These are phyloP conservation scores for Aspidiotus rigidus DNA, from an alignment of 2,888 invertebrate genomes.

Conservation along the genomic window DNA sequence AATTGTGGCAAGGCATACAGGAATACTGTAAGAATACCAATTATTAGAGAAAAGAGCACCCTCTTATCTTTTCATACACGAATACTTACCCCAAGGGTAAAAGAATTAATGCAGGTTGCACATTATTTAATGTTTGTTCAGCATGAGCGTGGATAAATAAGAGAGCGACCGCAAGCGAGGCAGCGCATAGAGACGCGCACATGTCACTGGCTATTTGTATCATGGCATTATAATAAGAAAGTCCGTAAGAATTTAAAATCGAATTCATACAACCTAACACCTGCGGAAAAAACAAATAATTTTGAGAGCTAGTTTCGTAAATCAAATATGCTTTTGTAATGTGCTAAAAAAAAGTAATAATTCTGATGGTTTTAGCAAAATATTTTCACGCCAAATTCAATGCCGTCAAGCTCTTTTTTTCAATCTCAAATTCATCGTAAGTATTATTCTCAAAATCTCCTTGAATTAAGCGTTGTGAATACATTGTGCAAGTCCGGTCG, in stretches of 20 bases:
- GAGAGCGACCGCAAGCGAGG: conserved; percentile 42
- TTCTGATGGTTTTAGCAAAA: too few relatives aligned
- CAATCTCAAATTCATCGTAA: too few relatives aligned
- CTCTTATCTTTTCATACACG: too few relatives aligned
- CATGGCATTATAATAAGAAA: conserved; percentile 1
- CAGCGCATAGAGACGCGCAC: conserved; percentile 35
- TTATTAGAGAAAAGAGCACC: neutral
- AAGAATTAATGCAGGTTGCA: conserved; percentile 59
- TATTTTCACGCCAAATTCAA: too few relatives aligned
- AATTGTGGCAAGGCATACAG: conserved; percentile 21
- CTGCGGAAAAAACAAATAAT: conserved; percentile 43
- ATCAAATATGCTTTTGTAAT: too few relatives aligned
- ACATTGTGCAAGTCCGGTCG: too few relatives aligned
- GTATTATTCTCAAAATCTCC: too few relatives aligned
- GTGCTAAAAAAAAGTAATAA: too few relatives aligned
- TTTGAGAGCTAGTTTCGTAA: neutral
- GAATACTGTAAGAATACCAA: conserved; percentile 13
- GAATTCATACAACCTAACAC: conserved; percentile 61
- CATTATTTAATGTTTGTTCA: conserved; percentile 66
- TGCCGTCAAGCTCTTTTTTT: too few relatives aligned
- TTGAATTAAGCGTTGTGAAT: too few relatives aligned
- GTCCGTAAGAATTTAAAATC: conserved; percentile 46
- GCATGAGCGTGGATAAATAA: conserved; percentile 75
- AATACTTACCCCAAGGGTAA: conserved; percentile 51
- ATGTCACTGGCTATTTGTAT: conserved; percentile 35